Base-by-base conservation (phyloP, 2,113 vertebrate species). In the Genyomyrus donnyi region DNA sequence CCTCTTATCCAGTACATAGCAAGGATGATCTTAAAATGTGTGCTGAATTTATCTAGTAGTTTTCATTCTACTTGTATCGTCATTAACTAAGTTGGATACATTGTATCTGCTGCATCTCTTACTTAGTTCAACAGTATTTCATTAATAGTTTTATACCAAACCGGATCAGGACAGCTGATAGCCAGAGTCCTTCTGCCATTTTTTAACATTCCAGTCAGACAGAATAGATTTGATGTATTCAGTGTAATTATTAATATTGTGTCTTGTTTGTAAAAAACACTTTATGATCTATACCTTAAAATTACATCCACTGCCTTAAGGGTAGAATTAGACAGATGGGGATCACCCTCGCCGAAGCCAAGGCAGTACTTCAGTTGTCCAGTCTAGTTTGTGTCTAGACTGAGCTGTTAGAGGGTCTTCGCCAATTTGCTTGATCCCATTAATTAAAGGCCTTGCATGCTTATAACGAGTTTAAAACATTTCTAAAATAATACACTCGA, bases 391-490 rank as follows among this genome's bases (percentile, higher is more conserved):
- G n/a, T 89, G 66, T 48, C 42, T 52, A 77, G 62, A 89, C 77
- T 53, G 50, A 58, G 9, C 88, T 39, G 48, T 50, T 83, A 27
- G 53, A 84, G 58, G 46, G 88, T 83, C 50, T 89, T 89, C 39
- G 42, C 50, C 27, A 56, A 80, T 89, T 56, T 89, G n/a, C 88
- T 53, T 83, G 48, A 89, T 89, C 70, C 74, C 74, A 45, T 53
- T 35, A 58, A 85, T 89, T 85, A 85, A 89, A 89, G 77, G 80
- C 50, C 46, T 58, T 6, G 21, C 35, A 49, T 85, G 80, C 46
- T 89, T 89, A 62, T 90, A 53, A 48, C 53, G 27, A 58, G 13
- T 86, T 53, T 87, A 87, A 87, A 87, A 31, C 39, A 58, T 90
- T 50, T n/a, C 39, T n/a, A 39, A 86, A 90, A 89, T 31, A 53